Evolutionary conservation across 1,140 invertebrate species (phyloP), one percentile per base, ranked within the genome.

Genomic region (Macrotrachela quadricornifera): DNA sequence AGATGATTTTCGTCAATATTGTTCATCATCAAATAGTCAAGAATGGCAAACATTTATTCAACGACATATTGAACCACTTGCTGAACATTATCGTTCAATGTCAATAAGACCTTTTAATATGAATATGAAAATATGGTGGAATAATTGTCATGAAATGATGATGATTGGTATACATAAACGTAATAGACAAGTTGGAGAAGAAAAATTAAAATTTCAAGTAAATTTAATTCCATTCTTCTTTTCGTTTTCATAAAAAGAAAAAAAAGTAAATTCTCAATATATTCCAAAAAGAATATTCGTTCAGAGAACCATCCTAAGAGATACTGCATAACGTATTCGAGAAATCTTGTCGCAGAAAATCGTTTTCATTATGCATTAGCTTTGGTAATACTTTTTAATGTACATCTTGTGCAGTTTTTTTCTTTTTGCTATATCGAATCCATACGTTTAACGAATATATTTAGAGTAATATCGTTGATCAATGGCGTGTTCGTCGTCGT

Each of bases 1-100:
- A 62, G 76, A 78, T 49, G 74, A 75, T 57, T 78, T 78, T 57
- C 74, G 75, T 59, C 65, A 63, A 44, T 78, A 75, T 58, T 47
- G 51, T 16, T 30, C 8, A 30, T 30, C 21, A 30, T 73, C 71
- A 56, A 67, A 71, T n/a, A 70, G 64, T 41, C 70, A 73, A 51
- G 75, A 77, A 57, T 79, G 77, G 77, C 66, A 60, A 6, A 63
- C 60, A 39, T 79, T 78, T 57, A 72, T 78, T 15, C 68, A 73
- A 39, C 73, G 70, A 43, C 75, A 58, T 42, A 49, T 58, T 6
- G 13, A 44, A 14, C 57, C 57, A 42, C 55, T 54, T 10, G 55
- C 51, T 16, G 56, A 57, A 12, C 57, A 58, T 44, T 57, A 58
- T 30, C 30, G 50, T 37, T 37, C 57, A 43, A 58, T 57, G 49